Evolutionary conservation across 2,888 invertebrate species (phyloP).

Genomic region (Sinodicranocentrus sp.): DNA sequence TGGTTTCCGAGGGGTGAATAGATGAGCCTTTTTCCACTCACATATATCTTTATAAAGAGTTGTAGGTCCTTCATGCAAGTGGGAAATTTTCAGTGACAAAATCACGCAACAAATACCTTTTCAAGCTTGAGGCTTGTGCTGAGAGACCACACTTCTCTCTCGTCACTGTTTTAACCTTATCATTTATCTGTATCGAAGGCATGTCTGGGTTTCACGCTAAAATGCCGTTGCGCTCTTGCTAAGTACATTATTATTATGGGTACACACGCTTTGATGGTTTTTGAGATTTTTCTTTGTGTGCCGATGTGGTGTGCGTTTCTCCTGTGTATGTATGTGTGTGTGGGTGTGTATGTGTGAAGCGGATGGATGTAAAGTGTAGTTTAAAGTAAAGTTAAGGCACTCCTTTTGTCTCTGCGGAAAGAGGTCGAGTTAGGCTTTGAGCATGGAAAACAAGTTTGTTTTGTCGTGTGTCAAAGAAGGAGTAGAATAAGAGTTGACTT

Average conservation of each 20-base stretch:
- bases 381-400: background rate
- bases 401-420: background rate
- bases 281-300: constrained; percentile 10
- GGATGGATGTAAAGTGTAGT: background rate
- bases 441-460: background rate
- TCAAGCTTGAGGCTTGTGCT: background rate
- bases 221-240: background rate
- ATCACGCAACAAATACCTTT: background rate
- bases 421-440: background rate
- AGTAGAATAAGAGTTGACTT: too few relatives aligned
- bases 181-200: background rate
- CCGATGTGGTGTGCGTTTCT: background rate
- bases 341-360: background rate
- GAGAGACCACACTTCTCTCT: background rate
- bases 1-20: too few relatives aligned
- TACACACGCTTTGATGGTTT: constrained; percentile 14
- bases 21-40: too few relatives aligned
- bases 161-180: background rate
- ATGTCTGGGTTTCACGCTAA: background rate
- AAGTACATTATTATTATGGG: background rate
- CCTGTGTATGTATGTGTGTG: too few relatives aligned
- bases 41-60: too few relatives aligned
- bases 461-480: too few relatives aligned
- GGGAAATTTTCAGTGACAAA: background rate
- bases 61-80: too few relatives aligned